Base-by-base conservation (phyloP, 2,797 vertebrate species). In the Sebastes ruberrimus region DNA sequence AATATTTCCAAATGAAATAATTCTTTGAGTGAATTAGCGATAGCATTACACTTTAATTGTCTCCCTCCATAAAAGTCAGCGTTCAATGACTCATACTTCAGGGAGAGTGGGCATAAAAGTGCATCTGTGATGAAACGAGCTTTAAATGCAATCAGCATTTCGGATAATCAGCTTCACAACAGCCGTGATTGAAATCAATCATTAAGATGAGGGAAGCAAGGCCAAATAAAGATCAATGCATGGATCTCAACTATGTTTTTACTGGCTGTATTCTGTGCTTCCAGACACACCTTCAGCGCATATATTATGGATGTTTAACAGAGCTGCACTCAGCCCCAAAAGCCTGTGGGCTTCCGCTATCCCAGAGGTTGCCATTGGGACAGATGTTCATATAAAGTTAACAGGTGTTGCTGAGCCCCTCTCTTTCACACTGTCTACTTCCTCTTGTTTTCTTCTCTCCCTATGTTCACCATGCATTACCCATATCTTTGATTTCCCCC, bases 331-430 rank as follows among this genome's bases (percentile, higher is more conserved):
- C 73, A 55, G 64, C 67, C 75, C 74, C 83, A 32, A 23, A 86
- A 80, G 71, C 88, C 84, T 66, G 46, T 6, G 7, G 80, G 79
- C 69, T 28, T 74, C 82, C 11, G 4, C 62, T 6, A 6, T 88
- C 88, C 86, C 67, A 53, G 76, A 74, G 84, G 84, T 75, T 86
- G 62, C 64, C 60, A 49, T 5, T 20, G 77, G 76, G 89, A 89
- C 91, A 92, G 83, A 83, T 92, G 91, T 86, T 92, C 79, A 70
- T 73, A 76, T 85, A 86, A 90, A 89, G 74, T 52, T 80, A 87
- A 83, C 86, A 92, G 90, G 83, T 92, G 91, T 86, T 90, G 7
- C 55, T 27, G 25, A 89, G 30, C 16, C 7, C 23, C 64, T 20
- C 62, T 81, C 46, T 57, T 72, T 74, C 53, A 27, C 16, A 7